A percentile compares a stretch with the other conserved stretches of the same genome.
These are phyloP conservation scores for Lerema accius DNA, from an alignment of 1,140 invertebrate species.

Conservation along the genomic window DNA sequence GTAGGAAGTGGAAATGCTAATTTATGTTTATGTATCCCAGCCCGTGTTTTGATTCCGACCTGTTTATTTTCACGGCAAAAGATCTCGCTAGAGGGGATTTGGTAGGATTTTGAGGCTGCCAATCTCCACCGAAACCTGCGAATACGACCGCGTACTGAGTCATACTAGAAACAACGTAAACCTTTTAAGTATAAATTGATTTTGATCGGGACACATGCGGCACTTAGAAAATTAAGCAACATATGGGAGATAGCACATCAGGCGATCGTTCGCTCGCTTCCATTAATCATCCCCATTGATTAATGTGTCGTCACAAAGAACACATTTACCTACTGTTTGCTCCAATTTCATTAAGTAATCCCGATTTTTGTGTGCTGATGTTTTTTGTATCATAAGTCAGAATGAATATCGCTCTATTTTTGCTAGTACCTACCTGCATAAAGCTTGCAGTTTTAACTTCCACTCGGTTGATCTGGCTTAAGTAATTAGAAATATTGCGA, in stretches of 20 bases:
- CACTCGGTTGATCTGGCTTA: too few species aligned
- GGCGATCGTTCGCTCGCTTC: slow-evolving; percentile 63
- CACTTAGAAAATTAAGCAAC: slow-evolving; percentile 76
- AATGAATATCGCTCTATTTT: too few species aligned
- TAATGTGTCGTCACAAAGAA: slow-evolving; percentile 76
- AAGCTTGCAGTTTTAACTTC: too few species aligned
- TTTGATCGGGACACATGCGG: slow-evolving; percentile 53
- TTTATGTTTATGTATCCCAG: background rate
- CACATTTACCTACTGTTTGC: slow-evolving; percentile 42
- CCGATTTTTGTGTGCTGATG: slow-evolving; percentile 26
- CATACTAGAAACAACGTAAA: background rate
- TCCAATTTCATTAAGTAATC: slow-evolving; percentile 28
- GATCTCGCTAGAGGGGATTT: slow-evolving; percentile 61
- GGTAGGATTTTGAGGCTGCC: slow-evolving; percentile 67
- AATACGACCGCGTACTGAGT: slow-evolving; percentile 56
- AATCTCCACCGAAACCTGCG: slow-evolving; percentile 64
- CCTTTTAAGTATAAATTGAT: too few species aligned
- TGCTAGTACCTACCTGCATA: too few species aligned
- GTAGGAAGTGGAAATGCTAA: background rate
- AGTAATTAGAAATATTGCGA: too few species aligned
- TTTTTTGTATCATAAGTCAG: background rate
- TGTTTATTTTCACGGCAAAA: slow-evolving; percentile 54
- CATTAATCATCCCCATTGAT: slow-evolving; percentile 81
- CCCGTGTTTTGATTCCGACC: slow-evolving; percentile 62
- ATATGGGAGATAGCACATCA: slow-evolving; percentile 80